Conservation (phyloP, 2,797 vertebrate genomes). For the Trachops cirrhosus region DNA sequence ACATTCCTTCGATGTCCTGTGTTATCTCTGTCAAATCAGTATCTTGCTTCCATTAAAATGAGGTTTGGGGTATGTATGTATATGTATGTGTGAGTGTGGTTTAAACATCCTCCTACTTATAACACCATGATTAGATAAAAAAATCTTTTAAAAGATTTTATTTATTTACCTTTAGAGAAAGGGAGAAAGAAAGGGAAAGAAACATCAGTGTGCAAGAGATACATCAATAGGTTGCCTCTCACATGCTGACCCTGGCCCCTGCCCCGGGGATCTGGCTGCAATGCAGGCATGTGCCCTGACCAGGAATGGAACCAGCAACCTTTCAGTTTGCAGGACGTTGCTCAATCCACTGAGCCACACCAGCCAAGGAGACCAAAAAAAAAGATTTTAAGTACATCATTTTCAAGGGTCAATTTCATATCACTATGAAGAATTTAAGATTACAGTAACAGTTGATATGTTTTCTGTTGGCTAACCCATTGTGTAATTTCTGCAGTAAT, state of each 20-base stretch:
- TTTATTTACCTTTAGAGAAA: too few species aligned
- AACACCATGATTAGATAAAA: neutral
- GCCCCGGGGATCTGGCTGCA: too few species aligned
- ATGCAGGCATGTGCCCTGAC: too few species aligned
- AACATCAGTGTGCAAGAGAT: too few species aligned
- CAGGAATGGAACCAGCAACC: too few species aligned
- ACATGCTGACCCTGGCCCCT: too few species aligned
- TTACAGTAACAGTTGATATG: neutral
- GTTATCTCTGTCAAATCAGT: neutral
- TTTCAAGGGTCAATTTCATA: conserved; percentile 28
- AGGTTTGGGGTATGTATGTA: neutral
- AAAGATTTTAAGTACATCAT: neutral
- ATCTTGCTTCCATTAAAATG: conserved; percentile 33
- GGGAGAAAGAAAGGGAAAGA: too few species aligned
- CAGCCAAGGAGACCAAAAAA: neutral
- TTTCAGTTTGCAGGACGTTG: too few species aligned
- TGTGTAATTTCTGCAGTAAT: conserved; percentile 27
- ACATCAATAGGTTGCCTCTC: too few species aligned
- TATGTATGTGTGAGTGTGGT: neutral
- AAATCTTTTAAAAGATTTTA: too few species aligned
- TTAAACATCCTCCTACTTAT: neutral
- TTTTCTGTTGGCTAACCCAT: conserved; percentile 6
- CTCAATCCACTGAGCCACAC: too few species aligned
- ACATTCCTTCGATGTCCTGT: neutral
- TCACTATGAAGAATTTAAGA: conserved; percentile 1